Percentiles rank a stretch among this genome's conserved stretches.
phyloP scores from a whole-genome alignment of 2,113 vertebrate genomes.

The Chamaetylas fuelleborni region DNA sequence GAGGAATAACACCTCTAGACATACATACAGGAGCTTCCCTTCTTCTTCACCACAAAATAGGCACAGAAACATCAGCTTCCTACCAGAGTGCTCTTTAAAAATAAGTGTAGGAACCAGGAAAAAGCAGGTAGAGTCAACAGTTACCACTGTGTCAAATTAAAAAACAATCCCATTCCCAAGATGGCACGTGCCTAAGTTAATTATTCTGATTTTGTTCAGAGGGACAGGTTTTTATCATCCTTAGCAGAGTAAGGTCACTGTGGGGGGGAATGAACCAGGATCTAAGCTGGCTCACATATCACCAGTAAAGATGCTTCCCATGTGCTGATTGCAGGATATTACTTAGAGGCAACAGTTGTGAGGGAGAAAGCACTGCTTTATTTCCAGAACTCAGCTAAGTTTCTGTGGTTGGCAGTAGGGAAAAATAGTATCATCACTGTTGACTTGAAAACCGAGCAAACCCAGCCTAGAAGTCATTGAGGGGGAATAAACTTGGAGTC shows the following conservation, averaged over 20 bases:
- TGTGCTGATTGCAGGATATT: neutral
- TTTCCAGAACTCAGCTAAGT: constrained; percentile 18
- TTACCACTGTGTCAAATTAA: accelerated
- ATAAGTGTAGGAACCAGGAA: neutral
- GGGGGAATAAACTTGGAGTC: constrained; percentile 14
- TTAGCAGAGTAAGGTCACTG: neutral
- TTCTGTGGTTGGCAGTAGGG: neutral
- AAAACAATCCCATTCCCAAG: neutral
- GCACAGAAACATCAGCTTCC: neutral
- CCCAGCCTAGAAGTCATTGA: constrained; percentile 8
- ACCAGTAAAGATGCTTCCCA: neutral
- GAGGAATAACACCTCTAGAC: neutral
- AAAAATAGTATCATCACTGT: neutral
- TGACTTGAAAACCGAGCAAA: constrained; percentile 29
- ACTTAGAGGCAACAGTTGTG: neutral
- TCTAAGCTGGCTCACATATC: neutral
- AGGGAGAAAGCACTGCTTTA: neutral
- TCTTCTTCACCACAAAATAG: neutral
- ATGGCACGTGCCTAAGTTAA: neutral
- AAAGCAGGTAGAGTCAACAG: neutral
- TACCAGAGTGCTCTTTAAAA: neutral
- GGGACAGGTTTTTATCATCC: neutral
- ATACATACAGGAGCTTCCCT: neutral
- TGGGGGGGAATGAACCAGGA: neutral
- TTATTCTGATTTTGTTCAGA: neutral